A percentile compares a stretch with the other conserved stretches of the same genome.
Conservation (phyloP, 2,888 invertebrate genomes). For the Eucriotettix oculatus region DNA sequence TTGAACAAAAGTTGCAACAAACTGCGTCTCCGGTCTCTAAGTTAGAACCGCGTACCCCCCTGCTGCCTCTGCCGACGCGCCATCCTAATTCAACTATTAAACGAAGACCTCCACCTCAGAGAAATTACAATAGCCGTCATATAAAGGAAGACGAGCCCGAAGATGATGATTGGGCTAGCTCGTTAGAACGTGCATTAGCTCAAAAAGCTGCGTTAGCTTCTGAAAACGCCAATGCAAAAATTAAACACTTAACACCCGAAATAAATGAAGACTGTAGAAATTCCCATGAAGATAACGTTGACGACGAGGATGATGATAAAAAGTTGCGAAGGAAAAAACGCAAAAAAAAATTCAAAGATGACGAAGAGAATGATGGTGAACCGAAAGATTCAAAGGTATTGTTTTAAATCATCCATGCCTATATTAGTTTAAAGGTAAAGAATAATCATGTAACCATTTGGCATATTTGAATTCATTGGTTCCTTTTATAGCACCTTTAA, state of each 20-base stretch:
- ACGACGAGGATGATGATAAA: constrained; percentile 25
- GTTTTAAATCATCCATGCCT: neutral
- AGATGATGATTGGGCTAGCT: constrained; percentile 60
- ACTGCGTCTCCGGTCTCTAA: constrained; percentile 1
- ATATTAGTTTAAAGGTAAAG: neutral
- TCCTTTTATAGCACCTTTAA: too few relatives aligned
- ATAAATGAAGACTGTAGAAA: neutral
- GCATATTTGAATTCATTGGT: too few relatives aligned
- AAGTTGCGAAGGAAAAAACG: constrained; percentile 37
- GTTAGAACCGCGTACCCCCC: neutral
- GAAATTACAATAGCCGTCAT: neutral
- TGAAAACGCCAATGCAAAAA: constrained; percentile 2
- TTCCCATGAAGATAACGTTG: constrained; percentile 1
- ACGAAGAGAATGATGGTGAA: constrained; percentile 31
- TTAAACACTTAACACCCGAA: neutral
- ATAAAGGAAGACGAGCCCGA: constrained; percentile 14
- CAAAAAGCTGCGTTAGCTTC: constrained; percentile 40
- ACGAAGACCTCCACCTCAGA: neutral
- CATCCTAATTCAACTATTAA: neutral
- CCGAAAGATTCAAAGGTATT: constrained; percentile 11
- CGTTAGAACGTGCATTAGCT: constrained; percentile 55
- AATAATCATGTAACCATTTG: too few relatives aligned
- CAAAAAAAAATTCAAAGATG: constrained; percentile 16
- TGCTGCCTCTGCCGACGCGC: neutral
- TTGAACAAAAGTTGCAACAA: neutral